These are phyloP conservation scores for Eulithis testata DNA, from an alignment of 2,888 invertebrate genomes.

Conservation along the genomic window DNA sequence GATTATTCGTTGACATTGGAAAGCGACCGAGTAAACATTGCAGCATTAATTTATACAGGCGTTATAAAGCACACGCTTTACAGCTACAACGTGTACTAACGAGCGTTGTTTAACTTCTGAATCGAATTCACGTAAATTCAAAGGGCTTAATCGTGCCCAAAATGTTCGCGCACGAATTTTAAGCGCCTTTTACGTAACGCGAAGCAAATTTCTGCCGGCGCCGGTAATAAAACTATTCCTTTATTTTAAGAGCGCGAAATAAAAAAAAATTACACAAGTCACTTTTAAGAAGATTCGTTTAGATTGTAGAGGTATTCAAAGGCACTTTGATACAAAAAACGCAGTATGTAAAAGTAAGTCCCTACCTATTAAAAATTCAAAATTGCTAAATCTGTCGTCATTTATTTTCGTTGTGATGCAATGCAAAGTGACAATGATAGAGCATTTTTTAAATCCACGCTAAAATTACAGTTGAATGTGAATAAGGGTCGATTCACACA, in stretches of 20 bases:
- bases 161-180: conserved; percentile 12
- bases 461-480: too few relatives aligned
- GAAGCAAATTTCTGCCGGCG: neutral
- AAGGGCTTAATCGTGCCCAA: conserved; percentile 14
- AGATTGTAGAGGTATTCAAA: too few relatives aligned
- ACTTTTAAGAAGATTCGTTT: too few relatives aligned
- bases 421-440: too few relatives aligned
- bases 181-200: conserved; percentile 3
- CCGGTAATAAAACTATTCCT: neutral
- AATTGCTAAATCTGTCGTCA: too few relatives aligned
- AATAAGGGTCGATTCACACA: too few relatives aligned
- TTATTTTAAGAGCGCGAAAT: neutral
- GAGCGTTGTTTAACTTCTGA: conserved; percentile 28
- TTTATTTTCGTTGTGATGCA: too few relatives aligned
- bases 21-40: conserved; percentile 64
- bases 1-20: conserved; percentile 71
- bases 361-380: too few relatives aligned
- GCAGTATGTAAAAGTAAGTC: too few relatives aligned
- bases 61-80: conserved; percentile 40
- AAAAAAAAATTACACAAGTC: too few relatives aligned
- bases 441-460: too few relatives aligned
- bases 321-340: too few relatives aligned
- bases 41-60: conserved; percentile 55
- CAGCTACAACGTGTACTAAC: conserved; percentile 29
- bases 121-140: conserved; percentile 24